phyloP scores from a whole-genome alignment of 2,888 invertebrate species.

The Drosophila atripex region DNA sequence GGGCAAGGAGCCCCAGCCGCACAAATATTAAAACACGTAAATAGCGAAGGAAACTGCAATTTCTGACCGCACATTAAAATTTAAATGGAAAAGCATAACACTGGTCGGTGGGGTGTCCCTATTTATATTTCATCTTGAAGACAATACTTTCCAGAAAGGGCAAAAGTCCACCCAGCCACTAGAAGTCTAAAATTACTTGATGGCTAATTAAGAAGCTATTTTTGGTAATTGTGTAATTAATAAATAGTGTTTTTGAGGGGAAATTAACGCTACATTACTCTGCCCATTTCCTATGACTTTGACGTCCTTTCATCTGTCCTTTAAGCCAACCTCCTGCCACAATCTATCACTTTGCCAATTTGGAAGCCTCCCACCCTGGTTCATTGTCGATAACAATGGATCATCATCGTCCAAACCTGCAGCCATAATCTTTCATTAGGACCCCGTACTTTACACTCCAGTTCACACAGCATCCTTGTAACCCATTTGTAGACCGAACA shows the following conservation, averaged over 20 bases:
- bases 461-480: conserved; percentile 62
- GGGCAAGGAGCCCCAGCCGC: conserved; percentile 46
- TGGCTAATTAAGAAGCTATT: background rate
- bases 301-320: conserved; percentile 7
- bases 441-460: conserved; percentile 64
- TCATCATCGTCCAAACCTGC: conserved; percentile 36
- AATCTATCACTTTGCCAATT: conserved; percentile 23
- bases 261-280: conserved; percentile 26
- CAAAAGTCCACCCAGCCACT: background rate
- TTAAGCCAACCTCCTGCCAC: background rate
- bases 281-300: conserved; percentile 2
- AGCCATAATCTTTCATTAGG: conserved; percentile 66
- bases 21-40: conserved; percentile 59
- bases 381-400: conserved; percentile 43
- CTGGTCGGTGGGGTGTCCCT: conserved; percentile 1
- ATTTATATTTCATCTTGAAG: conserved; percentile 7
- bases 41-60: conserved; percentile 44
- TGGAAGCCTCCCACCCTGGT: conserved; percentile 23
- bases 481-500: conserved; percentile 66
- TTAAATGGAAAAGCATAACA: conserved; percentile 64
- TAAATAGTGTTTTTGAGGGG: conserved; percentile 4
- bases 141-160: background rate
- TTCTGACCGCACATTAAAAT: conserved; percentile 65
- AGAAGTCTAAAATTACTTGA: background rate
- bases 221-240: conserved; percentile 3